phyloP scores from a whole-genome alignment of 2,888 invertebrate genomes.

The Spisula subtruncata region DNA sequence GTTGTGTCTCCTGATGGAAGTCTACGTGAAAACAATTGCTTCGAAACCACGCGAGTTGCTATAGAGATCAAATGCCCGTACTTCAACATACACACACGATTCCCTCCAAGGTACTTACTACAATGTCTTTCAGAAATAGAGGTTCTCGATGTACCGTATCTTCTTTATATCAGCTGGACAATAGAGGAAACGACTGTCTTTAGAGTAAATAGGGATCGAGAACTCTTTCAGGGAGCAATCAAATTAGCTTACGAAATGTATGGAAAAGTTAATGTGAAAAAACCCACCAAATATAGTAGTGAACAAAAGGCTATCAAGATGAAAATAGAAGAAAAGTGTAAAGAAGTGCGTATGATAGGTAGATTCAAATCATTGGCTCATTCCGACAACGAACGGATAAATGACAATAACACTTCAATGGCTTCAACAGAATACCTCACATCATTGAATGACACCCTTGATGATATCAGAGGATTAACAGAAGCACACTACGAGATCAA shows the following conservation, averaged over 20 bases:
- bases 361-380: not conserved
- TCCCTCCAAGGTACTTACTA: constrained; percentile 20
- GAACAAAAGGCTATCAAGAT: too few relatives aligned
- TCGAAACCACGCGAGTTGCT: constrained; percentile 14
- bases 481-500: constrained; percentile 27
- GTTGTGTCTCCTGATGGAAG: constrained; percentile 68
- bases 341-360: not conserved
- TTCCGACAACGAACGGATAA: not conserved
- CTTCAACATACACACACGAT: constrained; percentile 3
- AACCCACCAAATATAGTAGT: constrained; percentile 11
- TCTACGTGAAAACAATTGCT: constrained; percentile 22
- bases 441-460: not conserved
- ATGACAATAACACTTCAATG: not conserved
- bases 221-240: constrained; percentile 19
- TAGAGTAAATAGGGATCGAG: constrained; percentile 22
- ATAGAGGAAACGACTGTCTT: constrained; percentile 8
- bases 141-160: constrained; percentile 21
- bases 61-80: constrained; percentile 37
- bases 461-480: not conserved
- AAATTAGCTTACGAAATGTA: constrained; percentile 19
- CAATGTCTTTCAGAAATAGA: constrained; percentile 24
- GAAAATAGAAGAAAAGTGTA: not conserved
- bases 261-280: constrained; percentile 35
- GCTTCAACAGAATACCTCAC: not conserved
- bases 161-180: constrained; percentile 58